Percentiles rank a stretch among this genome's conserved stretches.
Evolutionary conservation across 2,113 vertebrate species (phyloP).

Genomic region (Chaenogobius annularis): DNA sequence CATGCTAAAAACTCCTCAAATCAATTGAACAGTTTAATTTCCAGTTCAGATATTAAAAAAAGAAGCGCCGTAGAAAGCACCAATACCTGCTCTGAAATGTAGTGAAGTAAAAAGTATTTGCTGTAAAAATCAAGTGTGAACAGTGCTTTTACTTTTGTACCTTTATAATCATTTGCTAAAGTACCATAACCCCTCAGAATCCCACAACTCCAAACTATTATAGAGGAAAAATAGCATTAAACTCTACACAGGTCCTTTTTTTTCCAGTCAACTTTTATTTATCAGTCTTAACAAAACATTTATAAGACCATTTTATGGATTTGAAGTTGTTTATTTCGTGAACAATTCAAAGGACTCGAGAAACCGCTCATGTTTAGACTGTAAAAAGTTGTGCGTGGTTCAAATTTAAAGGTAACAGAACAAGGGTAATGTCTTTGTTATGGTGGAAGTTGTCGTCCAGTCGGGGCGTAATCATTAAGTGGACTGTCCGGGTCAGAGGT

Average conservation of each 20-base stretch:
- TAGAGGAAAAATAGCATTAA: background rate
- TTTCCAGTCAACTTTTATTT: background rate
- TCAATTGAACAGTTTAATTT: too few relatives aligned
- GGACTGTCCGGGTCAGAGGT: slow-evolving; percentile 4
- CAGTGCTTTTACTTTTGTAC: too few relatives aligned
- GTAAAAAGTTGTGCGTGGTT: slow-evolving; percentile 55
- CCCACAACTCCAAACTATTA: too few relatives aligned
- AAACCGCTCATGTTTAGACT: background rate
- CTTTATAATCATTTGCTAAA: too few relatives aligned
- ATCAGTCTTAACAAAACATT: background rate
- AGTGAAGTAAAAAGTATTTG: too few relatives aligned
- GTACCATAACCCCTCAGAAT: too few relatives aligned
- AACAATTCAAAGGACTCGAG: slow-evolving; percentile 11
- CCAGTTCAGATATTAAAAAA: too few relatives aligned
- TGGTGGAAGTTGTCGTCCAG: slow-evolving; percentile 33
- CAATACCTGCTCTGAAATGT: too few relatives aligned
- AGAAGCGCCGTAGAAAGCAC: too few relatives aligned
- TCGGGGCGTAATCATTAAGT: background rate
- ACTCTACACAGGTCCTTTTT: background rate
- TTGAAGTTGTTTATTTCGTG: slow-evolving; percentile 29
- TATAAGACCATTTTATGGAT: background rate
- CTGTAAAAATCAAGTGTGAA: too few relatives aligned
- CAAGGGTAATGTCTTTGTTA: background rate
- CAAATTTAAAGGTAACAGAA: slow-evolving; percentile 30
- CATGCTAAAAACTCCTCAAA: too few relatives aligned